Percentiles rank a stretch among this genome's conserved stretches.
Conservation (phyloP, 2,797 vertebrate species). For the Chromis chromis region DNA sequence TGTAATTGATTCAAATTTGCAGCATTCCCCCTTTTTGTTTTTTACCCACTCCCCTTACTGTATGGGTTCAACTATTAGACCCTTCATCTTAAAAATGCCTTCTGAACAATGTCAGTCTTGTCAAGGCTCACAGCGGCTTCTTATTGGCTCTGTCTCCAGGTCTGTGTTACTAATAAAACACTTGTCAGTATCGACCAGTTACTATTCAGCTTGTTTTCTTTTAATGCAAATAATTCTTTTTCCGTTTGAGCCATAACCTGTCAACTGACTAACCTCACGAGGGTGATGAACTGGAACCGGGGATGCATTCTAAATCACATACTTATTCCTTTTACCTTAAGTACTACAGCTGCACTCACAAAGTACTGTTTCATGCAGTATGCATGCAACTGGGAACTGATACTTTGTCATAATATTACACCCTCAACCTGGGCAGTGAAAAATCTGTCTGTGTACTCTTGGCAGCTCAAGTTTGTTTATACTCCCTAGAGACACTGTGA, state of each 20-base stretch:
- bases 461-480: too few species aligned
- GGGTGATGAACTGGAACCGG: background rate
- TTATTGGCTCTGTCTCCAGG: slow-evolving; percentile 82
- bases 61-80: slow-evolving; percentile 66
- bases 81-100: slow-evolving; percentile 79
- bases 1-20: slow-evolving; percentile 70
- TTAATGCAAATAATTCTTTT: slow-evolving; percentile 7
- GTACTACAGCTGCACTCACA: too few species aligned
- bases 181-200: slow-evolving; percentile 81
- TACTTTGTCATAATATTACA: too few species aligned
- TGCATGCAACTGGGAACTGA: too few species aligned
- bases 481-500: too few species aligned
- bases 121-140: slow-evolving; percentile 80
- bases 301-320: background rate
- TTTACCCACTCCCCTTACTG: slow-evolving; percentile 51
- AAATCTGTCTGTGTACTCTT: too few species aligned
- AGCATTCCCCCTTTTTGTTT: slow-evolving; percentile 55
- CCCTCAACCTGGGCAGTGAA: too few species aligned
- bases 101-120: slow-evolving; percentile 81
- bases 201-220: slow-evolving; percentile 63
- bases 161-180: slow-evolving; percentile 88
- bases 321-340: too few species aligned
- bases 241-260: slow-evolving; percentile 5
- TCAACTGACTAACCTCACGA: background rate
- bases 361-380: too few species aligned